Conservation (phyloP, 1,140 invertebrate species). For the Pseudomyrmex pallidus region DNA sequence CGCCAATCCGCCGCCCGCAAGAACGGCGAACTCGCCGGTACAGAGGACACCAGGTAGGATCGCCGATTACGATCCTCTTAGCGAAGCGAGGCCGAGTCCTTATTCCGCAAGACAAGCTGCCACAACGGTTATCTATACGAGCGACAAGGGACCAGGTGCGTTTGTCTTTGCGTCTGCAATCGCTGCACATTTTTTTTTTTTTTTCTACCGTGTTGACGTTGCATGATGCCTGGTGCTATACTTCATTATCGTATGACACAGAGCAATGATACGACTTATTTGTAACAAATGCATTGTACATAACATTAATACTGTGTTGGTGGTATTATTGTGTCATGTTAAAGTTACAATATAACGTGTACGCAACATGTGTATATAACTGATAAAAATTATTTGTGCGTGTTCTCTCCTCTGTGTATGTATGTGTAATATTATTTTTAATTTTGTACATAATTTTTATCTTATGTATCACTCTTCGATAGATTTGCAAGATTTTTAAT, state of each 20-base stretch:
- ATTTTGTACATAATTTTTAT: neutral
- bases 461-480: neutral
- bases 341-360: neutral
- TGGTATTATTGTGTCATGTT: no score
- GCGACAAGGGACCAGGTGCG: conserved; percentile 88
- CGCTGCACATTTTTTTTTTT: neutral
- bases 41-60: conserved; percentile 88
- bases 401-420: no score
- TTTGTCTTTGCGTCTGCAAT: conserved; percentile 50
- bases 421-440: conserved; percentile 2
- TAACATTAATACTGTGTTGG: neutral
- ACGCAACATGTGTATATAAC: neutral
- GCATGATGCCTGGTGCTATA: neutral
- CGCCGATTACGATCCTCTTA: conserved; percentile 92
- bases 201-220: neutral
- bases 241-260: neutral
- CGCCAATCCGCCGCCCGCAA: conserved; percentile 78
- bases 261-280: neutral
- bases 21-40: conserved; percentile 81
- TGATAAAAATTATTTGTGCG: neutral
- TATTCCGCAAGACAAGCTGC: conserved; percentile 91
- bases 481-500: conserved; percentile 41
- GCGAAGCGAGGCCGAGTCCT: conserved; percentile 89
- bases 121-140: conserved; percentile 94
- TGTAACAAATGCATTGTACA: neutral